Evolutionary conservation across 1,140 invertebrate species (phyloP).

Genomic region (Drosophila pseudoananassae): DNA sequence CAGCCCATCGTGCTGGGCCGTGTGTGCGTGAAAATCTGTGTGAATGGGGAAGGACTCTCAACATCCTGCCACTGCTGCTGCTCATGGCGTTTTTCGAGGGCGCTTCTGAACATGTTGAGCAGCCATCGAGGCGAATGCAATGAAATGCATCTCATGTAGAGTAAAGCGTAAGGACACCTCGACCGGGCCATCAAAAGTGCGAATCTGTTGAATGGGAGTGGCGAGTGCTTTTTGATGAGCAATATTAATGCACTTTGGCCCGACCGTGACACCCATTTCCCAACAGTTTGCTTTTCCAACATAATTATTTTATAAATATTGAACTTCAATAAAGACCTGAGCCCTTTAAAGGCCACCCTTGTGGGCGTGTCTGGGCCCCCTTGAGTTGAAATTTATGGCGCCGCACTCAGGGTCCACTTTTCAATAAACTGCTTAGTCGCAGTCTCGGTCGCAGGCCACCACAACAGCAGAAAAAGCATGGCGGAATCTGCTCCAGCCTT

Average conservation of each 20-base stretch:
- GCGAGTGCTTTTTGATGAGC: slow-evolving; percentile 50
- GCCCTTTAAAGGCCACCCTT: background rate
- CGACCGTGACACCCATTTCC: slow-evolving; percentile 44
- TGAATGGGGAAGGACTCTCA: slow-evolving; percentile 45
- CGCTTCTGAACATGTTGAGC: slow-evolving; percentile 54
- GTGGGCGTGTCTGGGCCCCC: slow-evolving; percentile 32
- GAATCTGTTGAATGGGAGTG: slow-evolving; percentile 50
- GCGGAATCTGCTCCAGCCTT: slow-evolving; percentile 49
- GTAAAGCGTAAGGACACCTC: slow-evolving; percentile 11
- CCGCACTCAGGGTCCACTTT: slow-evolving; percentile 57
- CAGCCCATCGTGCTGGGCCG: background rate
- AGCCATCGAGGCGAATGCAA: slow-evolving; percentile 56
- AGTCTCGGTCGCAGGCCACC: slow-evolving; percentile 23
- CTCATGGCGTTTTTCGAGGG: slow-evolving; percentile 55
- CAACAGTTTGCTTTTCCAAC: background rate
- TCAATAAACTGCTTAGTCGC: slow-evolving; percentile 79
- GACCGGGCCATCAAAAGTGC: slow-evolving; percentile 34
- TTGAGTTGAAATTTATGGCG: slow-evolving; percentile 47
- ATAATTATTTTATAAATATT: background rate
- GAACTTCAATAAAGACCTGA: background rate
- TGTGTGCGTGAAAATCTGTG: slow-evolving; percentile 15
- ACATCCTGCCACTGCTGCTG: slow-evolving; percentile 35
- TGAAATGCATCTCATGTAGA: slow-evolving; percentile 49
- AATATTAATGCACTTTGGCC: slow-evolving; percentile 37
- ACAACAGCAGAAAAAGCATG: slow-evolving; percentile 36